Percentiles rank a stretch among this genome's conserved stretches.
Evolutionary conservation across 2,888 invertebrate genomes (phyloP).

Genomic region (Hetaerina titia): DNA sequence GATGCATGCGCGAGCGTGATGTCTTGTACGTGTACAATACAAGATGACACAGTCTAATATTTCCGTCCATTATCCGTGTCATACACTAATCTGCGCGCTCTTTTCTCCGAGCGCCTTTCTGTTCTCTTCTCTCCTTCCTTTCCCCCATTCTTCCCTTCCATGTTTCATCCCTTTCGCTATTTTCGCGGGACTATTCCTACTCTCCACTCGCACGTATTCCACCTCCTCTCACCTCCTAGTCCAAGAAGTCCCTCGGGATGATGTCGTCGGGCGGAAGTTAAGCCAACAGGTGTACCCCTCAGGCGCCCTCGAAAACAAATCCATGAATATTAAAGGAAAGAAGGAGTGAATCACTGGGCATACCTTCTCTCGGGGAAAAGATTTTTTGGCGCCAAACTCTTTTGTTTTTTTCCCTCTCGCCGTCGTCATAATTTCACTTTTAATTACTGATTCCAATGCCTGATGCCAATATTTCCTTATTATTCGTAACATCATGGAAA

Average conservation of each 20-base stretch:
- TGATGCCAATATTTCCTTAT: background rate
- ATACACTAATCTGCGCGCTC: too few relatives aligned
- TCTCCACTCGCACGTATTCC: background rate
- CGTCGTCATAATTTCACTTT: background rate
- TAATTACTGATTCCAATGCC: background rate
- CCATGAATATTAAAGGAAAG: background rate
- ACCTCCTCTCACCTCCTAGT: background rate
- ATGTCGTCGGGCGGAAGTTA: background rate
- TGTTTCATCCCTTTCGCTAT: too few relatives aligned
- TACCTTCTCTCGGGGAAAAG: background rate
- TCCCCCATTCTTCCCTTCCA: too few relatives aligned
- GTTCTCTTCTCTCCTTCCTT: background rate
- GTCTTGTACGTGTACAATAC: too few relatives aligned
- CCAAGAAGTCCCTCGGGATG: background rate
- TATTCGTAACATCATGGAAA: background rate
- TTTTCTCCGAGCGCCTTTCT: background rate
- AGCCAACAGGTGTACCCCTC: background rate
- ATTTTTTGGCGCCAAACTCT: background rate
- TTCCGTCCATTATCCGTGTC: too few relatives aligned
- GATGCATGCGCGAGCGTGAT: too few relatives aligned
- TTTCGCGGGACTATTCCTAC: background rate
- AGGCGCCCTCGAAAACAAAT: background rate
- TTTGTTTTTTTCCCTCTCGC: background rate
- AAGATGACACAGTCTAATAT: too few relatives aligned
- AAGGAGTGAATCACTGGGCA: background rate